Percentiles rank a stretch among this genome's conserved stretches.
Conservation (phyloP, 1,140 invertebrate genomes). For the Panagrolaimus sp. region DNA sequence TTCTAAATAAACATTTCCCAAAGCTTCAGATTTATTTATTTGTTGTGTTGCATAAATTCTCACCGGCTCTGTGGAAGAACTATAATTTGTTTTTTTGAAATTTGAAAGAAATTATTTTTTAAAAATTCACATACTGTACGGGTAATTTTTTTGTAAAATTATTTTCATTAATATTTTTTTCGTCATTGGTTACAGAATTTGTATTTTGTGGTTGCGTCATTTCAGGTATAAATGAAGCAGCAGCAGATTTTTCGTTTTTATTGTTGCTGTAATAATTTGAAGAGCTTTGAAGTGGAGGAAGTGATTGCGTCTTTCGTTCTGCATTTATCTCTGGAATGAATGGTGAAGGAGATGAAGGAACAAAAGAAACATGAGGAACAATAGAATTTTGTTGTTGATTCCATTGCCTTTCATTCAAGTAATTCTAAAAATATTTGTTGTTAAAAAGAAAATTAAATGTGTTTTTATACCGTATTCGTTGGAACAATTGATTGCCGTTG, state of each 20-base stretch:
- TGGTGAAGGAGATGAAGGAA: not conserved
- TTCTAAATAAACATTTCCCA: slow-evolving; percentile 14
- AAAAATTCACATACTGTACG: not conserved
- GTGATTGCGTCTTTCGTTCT: not conserved
- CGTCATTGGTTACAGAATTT: not conserved
- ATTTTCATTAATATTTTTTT: not conserved
- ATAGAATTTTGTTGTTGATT: not conserved
- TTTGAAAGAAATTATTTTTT: not conserved
- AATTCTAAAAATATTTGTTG: not conserved
- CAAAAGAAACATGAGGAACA: not conserved
- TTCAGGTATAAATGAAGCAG: not conserved
- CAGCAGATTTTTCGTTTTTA: not conserved
- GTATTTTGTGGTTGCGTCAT: not conserved
- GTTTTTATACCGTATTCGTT: not conserved
- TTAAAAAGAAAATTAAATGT: not conserved
- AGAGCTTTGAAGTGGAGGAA: not conserved
- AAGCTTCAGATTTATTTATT: slow-evolving; percentile 13
- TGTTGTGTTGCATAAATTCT: slow-evolving; percentile 10
- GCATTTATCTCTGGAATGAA: not conserved
- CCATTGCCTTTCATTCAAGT: not conserved
- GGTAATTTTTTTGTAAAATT: slow-evolving; percentile 1
- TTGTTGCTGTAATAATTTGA: not conserved
- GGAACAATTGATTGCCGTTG: slow-evolving; percentile 12
- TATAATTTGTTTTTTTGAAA: not conserved
- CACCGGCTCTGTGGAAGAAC: slow-evolving; percentile 7